These are phyloP conservation scores for Potamarius usumacintae DNA, from an alignment of 2,113 vertebrate genomes.

Conservation along the genomic window DNA sequence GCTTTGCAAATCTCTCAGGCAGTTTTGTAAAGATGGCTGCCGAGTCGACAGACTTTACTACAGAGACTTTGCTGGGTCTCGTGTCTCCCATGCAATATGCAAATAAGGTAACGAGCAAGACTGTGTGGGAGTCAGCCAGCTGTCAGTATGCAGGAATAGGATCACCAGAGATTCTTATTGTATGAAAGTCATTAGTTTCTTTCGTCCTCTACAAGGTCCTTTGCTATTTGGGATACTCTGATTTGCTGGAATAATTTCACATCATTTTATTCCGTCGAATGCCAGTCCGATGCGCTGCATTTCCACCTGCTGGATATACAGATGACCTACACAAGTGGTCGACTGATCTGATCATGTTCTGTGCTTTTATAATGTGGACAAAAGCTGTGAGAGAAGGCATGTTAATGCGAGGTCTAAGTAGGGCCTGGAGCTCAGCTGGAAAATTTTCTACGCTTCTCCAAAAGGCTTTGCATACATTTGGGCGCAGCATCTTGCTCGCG, in stretches of 20 bases:
- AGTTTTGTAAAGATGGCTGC: slow-evolving; percentile 3
- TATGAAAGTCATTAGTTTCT: slow-evolving; percentile 1
- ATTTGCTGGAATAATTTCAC: not conserved
- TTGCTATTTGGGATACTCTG: not conserved
- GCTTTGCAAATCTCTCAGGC: not conserved
- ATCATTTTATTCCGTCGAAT: not conserved
- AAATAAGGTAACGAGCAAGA: slow-evolving; percentile 26
- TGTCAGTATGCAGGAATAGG: slow-evolving; percentile 24
- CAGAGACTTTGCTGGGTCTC: slow-evolving; percentile 9
- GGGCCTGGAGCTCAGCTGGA: slow-evolving; percentile 50
- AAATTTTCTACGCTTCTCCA: slow-evolving; percentile 61
- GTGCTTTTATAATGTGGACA: not conserved
- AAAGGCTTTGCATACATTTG: slow-evolving; percentile 73
- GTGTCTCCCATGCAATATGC: slow-evolving; percentile 23
- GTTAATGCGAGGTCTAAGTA: not conserved
- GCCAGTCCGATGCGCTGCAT: not conserved
- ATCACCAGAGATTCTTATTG: slow-evolving; percentile 9
- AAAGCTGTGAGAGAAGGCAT: not conserved
- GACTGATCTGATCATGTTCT: not conserved
- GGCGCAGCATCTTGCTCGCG: not conserved
- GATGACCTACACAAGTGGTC: not conserved
- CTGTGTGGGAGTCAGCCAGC: slow-evolving; percentile 27
- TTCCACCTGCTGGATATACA: not conserved
- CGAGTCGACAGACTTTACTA: slow-evolving; percentile 19
- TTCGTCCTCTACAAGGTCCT: not conserved